These are phyloP conservation scores for Oryzias woworae DNA, from an alignment of 2,113 vertebrate genomes.

Conservation along the genomic window DNA sequence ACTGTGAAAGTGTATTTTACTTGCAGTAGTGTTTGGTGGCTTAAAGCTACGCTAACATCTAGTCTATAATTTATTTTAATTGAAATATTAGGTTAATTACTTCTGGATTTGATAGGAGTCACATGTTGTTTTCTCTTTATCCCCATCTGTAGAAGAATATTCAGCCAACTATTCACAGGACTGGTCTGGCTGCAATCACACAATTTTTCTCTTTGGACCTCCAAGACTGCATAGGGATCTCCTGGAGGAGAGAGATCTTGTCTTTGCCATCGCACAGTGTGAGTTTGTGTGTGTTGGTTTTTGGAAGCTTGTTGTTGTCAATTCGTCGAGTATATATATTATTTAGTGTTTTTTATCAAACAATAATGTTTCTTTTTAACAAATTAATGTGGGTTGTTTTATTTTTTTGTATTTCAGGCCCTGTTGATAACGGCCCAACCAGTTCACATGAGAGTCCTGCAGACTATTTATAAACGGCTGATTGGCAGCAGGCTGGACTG, in stretches of 20 bases:
- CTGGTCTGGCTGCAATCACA: slow-evolving; percentile 82
- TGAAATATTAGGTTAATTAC: not conserved
- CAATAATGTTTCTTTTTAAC: not conserved
- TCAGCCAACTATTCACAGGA: slow-evolving; percentile 76
- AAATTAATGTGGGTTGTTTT: slow-evolving; percentile 5
- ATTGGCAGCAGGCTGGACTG: slow-evolving; percentile 84
- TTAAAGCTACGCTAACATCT: not conserved
- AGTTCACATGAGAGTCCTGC: slow-evolving; percentile 89
- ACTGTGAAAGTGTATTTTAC: not conserved
- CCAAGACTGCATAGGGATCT: slow-evolving; percentile 86
- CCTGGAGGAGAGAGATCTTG: slow-evolving; percentile 86
- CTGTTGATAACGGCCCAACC: slow-evolving; percentile 86
- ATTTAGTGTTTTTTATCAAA: slow-evolving; percentile 7
- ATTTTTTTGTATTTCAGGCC: slow-evolving; percentile 70
- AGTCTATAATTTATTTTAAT: not conserved
- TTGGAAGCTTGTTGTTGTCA: slow-evolving; percentile 6
- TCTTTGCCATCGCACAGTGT: slow-evolving; percentile 92
- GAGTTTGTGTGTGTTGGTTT: slow-evolving; percentile 62
- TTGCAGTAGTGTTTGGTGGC: not conserved
- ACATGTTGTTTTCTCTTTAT: not conserved
- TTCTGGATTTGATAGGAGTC: not conserved
- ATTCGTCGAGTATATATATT: not conserved
- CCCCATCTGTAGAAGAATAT: slow-evolving; percentile 79
- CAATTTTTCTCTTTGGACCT: slow-evolving; percentile 84
- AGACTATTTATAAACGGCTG: slow-evolving; percentile 91